Base-by-base conservation (phyloP, 2,113 vertebrate genomes). In the Stercorarius parasiticus region DNA sequence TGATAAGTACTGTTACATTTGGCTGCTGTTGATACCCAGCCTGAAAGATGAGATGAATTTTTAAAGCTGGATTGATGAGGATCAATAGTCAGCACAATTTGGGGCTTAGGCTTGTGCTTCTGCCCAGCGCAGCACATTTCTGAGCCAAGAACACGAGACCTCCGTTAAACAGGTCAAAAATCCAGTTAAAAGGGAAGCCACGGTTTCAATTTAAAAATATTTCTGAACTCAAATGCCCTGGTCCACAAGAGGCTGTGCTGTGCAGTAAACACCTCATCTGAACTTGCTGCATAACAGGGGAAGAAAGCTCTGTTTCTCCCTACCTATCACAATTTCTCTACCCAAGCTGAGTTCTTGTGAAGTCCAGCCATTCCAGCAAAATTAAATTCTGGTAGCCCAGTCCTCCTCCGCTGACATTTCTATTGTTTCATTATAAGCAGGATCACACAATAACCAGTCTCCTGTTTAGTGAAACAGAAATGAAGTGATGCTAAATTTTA, bases 401-500 rank as follows among this genome's bases (percentile, higher is more conserved):
- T 71, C 34, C 49, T 78, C n/a, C 47, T 86, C 36, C 79, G 20
- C 83, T 50, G 43, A 62, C 34, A 58, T 94, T 84, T 88, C 82
- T 91, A 16, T 52, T 81, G 56, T 92, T 92, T 90, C 42, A 25
- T 22, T 78, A 13, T 74, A 86, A 82, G 61, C 59, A 91, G 61
- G 10, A 90, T 81, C 65, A 82, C 23, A 23, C 69, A 95, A 86
- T 90, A 88, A 78, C 25, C 30, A 32, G 70, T 79, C 34, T 87
- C 29, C 69, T 65, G 55, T 50, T 91, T 53, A 50, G 67, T 74
- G 80, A 77, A 94, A 73, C 49, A 88, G 82, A 79, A 97, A 88
- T 91, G 18, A 92, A 93, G 38, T 82, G 20, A 52, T 56, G 23
- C 64, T 86, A 71, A 69, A 81, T 93, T 93, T 88, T 88, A 94